These are phyloP conservation scores for Malacosoma neustria DNA, from an alignment of 2,888 invertebrate genomes.

Conservation along the genomic window DNA sequence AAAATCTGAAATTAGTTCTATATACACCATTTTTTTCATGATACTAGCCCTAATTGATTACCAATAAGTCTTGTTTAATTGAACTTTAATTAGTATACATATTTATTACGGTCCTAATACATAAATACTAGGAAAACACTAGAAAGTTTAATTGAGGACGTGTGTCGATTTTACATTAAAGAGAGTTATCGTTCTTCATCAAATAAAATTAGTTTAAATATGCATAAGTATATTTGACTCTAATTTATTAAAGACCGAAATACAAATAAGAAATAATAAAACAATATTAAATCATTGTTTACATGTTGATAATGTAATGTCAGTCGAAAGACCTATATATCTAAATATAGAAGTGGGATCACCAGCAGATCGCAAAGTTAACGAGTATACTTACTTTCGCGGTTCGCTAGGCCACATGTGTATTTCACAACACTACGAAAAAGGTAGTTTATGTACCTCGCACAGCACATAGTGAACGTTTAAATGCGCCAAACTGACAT, in stretches of 20 bases:
- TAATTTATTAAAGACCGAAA: constrained; percentile 11
- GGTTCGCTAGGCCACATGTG: constrained; percentile 64
- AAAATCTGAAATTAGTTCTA: too few relatives aligned
- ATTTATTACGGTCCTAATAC: too few relatives aligned
- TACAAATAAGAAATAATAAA: constrained; percentile 10
- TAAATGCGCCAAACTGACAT: constrained; percentile 25
- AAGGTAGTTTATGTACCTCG: constrained; percentile 57
- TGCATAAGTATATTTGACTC: not conserved
- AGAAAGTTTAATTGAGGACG: constrained; percentile 37
- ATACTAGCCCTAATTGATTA: too few relatives aligned
- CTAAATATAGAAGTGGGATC: constrained; percentile 31
- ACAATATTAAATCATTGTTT: constrained; percentile 15
- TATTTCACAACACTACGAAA: constrained; percentile 66
- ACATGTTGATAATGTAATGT: constrained; percentile 22
- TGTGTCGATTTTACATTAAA: constrained; percentile 15
- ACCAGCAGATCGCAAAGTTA: constrained; percentile 6
- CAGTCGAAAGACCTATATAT: constrained; percentile 24
- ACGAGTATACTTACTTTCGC: constrained; percentile 64
- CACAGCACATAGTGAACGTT: constrained; percentile 59
- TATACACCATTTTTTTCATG: too few relatives aligned
- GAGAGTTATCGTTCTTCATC: constrained; percentile 6
- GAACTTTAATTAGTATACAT: too few relatives aligned
- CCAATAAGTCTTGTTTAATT: too few relatives aligned
- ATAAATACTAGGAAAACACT: constrained; percentile 17
- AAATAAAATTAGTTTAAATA: constrained; percentile 8